These are phyloP conservation scores for Tenthredo amoena DNA, from an alignment of 2,888 invertebrate species.

Conservation along the genomic window DNA sequence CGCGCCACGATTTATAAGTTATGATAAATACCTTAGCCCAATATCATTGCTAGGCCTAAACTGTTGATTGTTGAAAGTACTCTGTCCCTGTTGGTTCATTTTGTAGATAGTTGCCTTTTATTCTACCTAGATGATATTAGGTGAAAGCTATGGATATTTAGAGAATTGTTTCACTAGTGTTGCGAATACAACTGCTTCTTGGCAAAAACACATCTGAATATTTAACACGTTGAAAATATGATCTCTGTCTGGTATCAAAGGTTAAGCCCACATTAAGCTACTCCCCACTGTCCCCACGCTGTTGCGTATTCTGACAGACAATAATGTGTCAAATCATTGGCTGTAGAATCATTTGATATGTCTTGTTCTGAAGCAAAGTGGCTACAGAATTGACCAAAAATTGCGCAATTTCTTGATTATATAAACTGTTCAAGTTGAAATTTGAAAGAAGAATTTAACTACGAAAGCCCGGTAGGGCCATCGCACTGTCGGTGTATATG, in stretches of 20 bases:
- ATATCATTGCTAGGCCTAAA: conserved; percentile 33
- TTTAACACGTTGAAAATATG: background rate
- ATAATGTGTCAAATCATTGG: background rate
- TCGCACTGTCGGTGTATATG: too few species aligned
- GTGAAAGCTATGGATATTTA: background rate
- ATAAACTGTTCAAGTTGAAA: background rate
- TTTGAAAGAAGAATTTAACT: background rate
- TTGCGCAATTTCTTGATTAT: background rate
- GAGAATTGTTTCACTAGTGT: conserved; percentile 38
- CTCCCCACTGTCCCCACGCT: conserved; percentile 19
- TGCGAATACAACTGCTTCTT: conserved; percentile 55
- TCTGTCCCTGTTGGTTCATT: conserved; percentile 41
- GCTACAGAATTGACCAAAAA: background rate
- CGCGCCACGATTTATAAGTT: background rate
- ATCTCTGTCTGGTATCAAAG: conserved; percentile 23
- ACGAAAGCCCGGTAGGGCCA: background rate
- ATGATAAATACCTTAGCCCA: conserved; percentile 32
- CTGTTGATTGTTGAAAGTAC: conserved; percentile 38
- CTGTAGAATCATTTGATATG: background rate
- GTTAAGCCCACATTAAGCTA: background rate
- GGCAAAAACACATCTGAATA: conserved; percentile 22
- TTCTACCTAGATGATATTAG: background rate
- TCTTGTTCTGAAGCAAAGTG: background rate
- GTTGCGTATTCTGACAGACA: background rate
- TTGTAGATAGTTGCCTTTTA: conserved; percentile 10